Conservation (phyloP, 53 echinoderm and acorn worm genomes). For the Actinopyga echinites region DNA sequence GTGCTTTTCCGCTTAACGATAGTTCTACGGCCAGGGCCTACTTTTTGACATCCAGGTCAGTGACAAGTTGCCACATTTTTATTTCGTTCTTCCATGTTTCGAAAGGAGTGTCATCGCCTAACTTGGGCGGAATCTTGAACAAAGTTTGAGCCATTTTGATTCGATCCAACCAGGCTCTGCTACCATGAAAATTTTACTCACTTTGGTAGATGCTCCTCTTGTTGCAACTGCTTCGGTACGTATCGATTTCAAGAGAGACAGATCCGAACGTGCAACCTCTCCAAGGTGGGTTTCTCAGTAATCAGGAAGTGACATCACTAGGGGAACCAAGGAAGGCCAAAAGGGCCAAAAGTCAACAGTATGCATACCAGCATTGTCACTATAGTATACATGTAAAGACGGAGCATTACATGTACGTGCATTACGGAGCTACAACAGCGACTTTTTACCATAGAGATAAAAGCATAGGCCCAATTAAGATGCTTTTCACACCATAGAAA, state of each 20-base stretch:
- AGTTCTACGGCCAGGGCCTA: background rate
- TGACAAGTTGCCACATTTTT: constrained; percentile 19
- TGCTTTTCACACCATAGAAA: too few relatives aligned
- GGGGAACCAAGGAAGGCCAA: background rate
- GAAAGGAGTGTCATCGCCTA: constrained; percentile 19
- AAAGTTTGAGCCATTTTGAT: constrained; percentile 26
- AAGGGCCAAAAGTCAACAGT: background rate
- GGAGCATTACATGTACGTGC: too few relatives aligned
- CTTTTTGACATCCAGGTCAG: background rate
- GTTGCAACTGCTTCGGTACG: background rate
- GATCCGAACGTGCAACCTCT: background rate
- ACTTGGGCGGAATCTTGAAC: constrained; percentile 27
- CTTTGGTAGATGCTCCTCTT: background rate
- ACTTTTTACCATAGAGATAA: too few relatives aligned
- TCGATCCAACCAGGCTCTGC: background rate
- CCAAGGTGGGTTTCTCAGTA: background rate
- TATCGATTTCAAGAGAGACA: background rate
- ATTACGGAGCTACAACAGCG: too few relatives aligned
- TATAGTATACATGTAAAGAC: too few relatives aligned
- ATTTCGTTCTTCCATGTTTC: constrained; percentile 39
- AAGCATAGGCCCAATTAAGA: too few relatives aligned
- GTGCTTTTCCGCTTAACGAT: background rate
- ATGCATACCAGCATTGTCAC: too few relatives aligned
- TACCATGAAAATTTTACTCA: background rate
- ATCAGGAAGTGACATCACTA: background rate